These are phyloP conservation scores for Incurvaria masculella DNA, from an alignment of 2,888 invertebrate species.

Conservation along the genomic window DNA sequence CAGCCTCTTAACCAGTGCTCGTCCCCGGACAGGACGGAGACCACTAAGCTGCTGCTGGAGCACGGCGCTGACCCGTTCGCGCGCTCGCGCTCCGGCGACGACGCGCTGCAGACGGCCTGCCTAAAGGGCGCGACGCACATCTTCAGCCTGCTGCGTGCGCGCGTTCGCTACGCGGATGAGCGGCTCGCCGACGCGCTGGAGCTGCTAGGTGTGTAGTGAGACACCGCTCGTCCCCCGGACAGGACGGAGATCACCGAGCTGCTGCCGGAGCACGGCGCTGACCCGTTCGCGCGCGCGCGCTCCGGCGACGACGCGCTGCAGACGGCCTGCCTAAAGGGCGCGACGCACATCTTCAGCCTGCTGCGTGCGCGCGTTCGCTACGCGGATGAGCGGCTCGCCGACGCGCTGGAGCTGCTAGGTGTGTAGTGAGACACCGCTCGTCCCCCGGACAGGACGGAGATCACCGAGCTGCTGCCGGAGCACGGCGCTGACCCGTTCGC, in stretches of 20 bases:
- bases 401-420: slow-evolving; percentile 85
- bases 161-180: slow-evolving; percentile 60
- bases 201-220: slow-evolving; percentile 65
- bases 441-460: slow-evolving; percentile 70
- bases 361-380: slow-evolving; percentile 63
- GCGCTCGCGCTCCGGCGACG: slow-evolving; percentile 78
- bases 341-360: slow-evolving; percentile 67
- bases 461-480: slow-evolving; percentile 74
- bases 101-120: slow-evolving; percentile 85
- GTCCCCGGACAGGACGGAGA: no score
- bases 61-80: slow-evolving; percentile 77
- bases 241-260: slow-evolving; percentile 80
- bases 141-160: slow-evolving; percentile 65
- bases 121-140: slow-evolving; percentile 73
- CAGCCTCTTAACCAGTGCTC: no score
- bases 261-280: slow-evolving; percentile 75
- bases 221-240: no score
- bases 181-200: slow-evolving; percentile 84
- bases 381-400: slow-evolving; percentile 66
- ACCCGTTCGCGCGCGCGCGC: slow-evolving; percentile 71
- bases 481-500: slow-evolving; percentile 77
- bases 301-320: slow-evolving; percentile 88
- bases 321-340: slow-evolving; percentile 80
- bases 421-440: slow-evolving; percentile 10
- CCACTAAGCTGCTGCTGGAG: not conserved